Base-by-base conservation (phyloP, 1,140 invertebrate genomes). In the Pogonomyrmex californicus region DNA sequence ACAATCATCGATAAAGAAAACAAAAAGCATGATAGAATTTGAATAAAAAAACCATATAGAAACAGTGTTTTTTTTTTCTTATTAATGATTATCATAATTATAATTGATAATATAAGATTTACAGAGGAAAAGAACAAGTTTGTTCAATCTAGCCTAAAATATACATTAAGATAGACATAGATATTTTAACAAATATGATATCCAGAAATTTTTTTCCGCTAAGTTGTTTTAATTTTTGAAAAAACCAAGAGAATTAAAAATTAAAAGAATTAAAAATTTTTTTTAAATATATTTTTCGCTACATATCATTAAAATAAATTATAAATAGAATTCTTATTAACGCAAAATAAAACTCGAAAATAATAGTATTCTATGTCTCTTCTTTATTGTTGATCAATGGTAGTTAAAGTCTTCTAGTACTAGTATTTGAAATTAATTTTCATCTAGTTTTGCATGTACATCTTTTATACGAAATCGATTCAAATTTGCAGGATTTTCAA, bases 101-200 rank as follows among this genome's bases (percentile, higher is more conserved):
- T 83, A 44, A 83, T 62, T 2, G 30, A 33, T 82, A 12, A 82
- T 71, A 47, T 47, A 73, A 23, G 23, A 73, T 6, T 51, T 38
- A 51, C 6, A 47, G 6, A 44, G 0, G 36, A 23, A 23, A 23
- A 71, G 17, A 82, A 71, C n/a, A 71, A 73, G 1, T 71, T 71
- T 33, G 12, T 79, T 36, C 23, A 23, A 33, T 81, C 49, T 49
- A 49, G 76, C 33, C 12, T 38, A n/a, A 38, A 51, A 81, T 68
- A n/a, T 2, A 36, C 17, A 70, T 47, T 9, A 56, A 23, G 23
- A 54, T 23, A 9, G 38, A 23, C 23, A 9, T 81, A 0, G n/a
- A 54, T 23, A 44, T 82, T 44, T 58, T n/a, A 30, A 41, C 5
- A 0, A 41, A 41, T 54, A 4, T 23, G 5, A 4, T n/a, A 36